Base-by-base conservation (phyloP, 2,113 vertebrate species). In the Lathamus discolor region DNA sequence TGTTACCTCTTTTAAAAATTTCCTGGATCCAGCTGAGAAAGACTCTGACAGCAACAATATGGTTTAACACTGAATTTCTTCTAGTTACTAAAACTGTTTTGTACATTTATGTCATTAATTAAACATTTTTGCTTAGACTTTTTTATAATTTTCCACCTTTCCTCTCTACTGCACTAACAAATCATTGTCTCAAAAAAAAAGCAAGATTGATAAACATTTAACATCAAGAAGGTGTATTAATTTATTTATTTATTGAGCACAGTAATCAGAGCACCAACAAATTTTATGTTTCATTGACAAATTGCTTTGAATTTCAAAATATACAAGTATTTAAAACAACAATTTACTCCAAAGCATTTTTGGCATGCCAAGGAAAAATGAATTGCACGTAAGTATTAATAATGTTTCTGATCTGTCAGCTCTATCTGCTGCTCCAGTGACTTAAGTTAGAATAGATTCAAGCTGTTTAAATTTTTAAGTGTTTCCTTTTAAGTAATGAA, bases 261-360 rank as follows among this genome's bases (percentile, higher is more conserved):
- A 78, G 4, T 78, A 88, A 83, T 74, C 6, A 83, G 18, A 72
- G 7, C 93, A 89, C 88, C 93, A 90, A 83, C 54, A 96, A 94
- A 73, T 94, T 96, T 96, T 79, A 75, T 94, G 88, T 97, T 96
- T 96, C 52, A 61, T 83, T 97, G 97, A 96, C 92, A 97, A 96
- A 87, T 95, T 95, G 64, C 86, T 96, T 97, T 96, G 96, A 95
- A 96, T 97, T 97, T 97, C 87, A 96, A 92, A 97, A 95, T 83
- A 95, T 85, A 82, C 46, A 90, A 78, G 83, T 86, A 97, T 97
- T 96, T 97, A 97, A 97, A 96, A 67, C 17, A 44, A 92, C 77
- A 79, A 81, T 93, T 90, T 88, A 54, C 3, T 96, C 88, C 37
- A 69, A 91, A 95, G 63, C 51, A 94, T 81, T 93, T 93, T 95